Conservation (phyloP, 2,888 invertebrate genomes). For the Mechanitis mazaeus region DNA sequence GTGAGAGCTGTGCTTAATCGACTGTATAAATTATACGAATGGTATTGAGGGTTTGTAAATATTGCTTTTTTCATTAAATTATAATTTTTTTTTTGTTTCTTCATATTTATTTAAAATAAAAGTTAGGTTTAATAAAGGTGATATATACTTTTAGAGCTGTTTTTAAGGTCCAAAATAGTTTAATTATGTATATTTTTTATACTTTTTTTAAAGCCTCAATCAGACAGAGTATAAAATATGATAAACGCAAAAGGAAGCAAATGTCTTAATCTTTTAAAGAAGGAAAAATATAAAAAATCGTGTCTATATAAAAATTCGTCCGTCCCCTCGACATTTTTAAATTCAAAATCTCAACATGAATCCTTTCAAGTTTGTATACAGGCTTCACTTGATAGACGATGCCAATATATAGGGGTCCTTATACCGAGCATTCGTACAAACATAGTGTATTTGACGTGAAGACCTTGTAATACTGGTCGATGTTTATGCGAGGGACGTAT, state of each 20-base stretch:
- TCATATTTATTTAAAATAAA: no score
- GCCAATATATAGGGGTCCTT: conserved; percentile 26
- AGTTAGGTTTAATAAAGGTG: no score
- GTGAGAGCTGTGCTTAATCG: conserved; percentile 1
- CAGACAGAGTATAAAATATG: no score
- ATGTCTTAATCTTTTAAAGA: background rate
- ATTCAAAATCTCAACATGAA: conserved; percentile 51
- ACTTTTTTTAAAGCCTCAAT: no score
- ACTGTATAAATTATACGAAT: conserved; percentile 6
- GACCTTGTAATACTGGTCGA: conserved; percentile 35
- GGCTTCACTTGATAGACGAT: conserved; percentile 52
- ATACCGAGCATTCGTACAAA: conserved; percentile 24
- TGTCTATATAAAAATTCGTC: conserved; percentile 19
- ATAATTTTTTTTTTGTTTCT: background rate
- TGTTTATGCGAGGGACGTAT: conserved; percentile 45
- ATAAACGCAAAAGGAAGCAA: background rate
- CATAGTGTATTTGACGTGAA: conserved; percentile 32
- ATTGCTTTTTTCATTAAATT: background rate
- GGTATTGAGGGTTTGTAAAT: background rate
- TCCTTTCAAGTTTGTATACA: conserved; percentile 59
- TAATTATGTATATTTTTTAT: no score
- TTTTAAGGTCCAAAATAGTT: no score
- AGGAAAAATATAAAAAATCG: background rate
- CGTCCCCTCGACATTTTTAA: conserved; percentile 29
- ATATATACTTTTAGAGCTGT: background rate